A percentile compares a stretch with the other conserved stretches of the same genome.
Conservation (phyloP, 1,140 invertebrate species). For the Philotrypesis tridentata region DNA sequence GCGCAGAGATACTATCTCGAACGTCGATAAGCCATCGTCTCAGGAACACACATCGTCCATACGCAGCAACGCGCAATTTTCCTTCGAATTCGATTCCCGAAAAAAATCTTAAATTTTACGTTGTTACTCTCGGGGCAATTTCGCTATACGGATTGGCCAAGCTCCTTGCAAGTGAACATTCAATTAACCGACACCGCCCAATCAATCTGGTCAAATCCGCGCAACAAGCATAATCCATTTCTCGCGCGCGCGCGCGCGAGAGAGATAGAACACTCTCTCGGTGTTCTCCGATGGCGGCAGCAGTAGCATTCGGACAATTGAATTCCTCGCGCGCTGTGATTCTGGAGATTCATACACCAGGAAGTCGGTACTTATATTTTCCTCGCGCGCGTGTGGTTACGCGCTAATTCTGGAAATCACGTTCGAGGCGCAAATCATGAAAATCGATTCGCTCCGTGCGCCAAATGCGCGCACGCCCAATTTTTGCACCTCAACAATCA, state of each 20-base stretch:
- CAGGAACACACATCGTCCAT: too few relatives aligned
- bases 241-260: neutral
- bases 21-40: too few relatives aligned
- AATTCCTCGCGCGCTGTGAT: conserved; percentile 51
- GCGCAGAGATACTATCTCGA: too few relatives aligned
- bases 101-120: conserved; percentile 11
- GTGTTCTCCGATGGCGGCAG: too few relatives aligned
- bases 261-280: neutral
- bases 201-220: neutral
- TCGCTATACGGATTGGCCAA: neutral
- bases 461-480: conserved; percentile 10
- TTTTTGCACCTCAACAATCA: conserved; percentile 40
- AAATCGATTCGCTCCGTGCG: conserved; percentile 33
- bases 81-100: neutral
- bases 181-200: conserved; percentile 23
- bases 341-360: neutral
- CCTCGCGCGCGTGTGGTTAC: neutral
- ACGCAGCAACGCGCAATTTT: too few relatives aligned
- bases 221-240: conserved; percentile 32
- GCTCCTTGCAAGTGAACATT: conserved; percentile 28
- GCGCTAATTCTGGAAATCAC: conserved; percentile 26
- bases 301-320: conserved; percentile 49
- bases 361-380: conserved; percentile 37
- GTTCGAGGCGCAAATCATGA: conserved; percentile 26
- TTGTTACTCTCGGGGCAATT: neutral